Evolutionary conservation across 2,888 invertebrate species (phyloP).

Genomic region (Stenolophus ochropezus): DNA sequence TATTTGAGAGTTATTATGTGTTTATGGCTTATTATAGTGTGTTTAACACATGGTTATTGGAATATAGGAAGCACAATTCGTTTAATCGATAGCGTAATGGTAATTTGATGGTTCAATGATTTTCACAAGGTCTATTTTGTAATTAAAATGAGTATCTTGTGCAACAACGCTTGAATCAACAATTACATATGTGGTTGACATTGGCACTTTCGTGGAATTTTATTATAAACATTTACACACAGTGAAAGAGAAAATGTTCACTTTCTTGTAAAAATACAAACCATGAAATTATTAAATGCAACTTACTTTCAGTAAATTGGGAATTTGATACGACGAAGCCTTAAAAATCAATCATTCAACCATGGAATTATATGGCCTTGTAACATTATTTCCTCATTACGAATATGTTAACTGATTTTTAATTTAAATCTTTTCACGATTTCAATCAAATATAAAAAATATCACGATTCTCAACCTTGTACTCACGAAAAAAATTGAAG

Average conservation of each 20-base stretch:
- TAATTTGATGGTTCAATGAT: constrained; percentile 51
- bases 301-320: not conserved
- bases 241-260: constrained; percentile 29
- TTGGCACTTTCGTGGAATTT: not conserved
- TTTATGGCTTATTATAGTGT: not conserved
- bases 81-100: not conserved
- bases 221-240: constrained; percentile 21
- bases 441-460: too few species aligned
- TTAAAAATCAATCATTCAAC: not conserved
- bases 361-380: not conserved
- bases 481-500: too few species aligned
- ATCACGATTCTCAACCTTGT: too few species aligned
- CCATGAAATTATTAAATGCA: not conserved
- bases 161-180: not conserved
- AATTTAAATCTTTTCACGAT: too few species aligned
- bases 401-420: not conserved
- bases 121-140: constrained; percentile 32
- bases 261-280: not conserved
- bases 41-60: not conserved
- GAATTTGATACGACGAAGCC: not conserved
- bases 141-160: constrained; percentile 39
- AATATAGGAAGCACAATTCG: not conserved
- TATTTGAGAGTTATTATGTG: not conserved
- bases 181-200: constrained; percentile 5
- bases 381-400: not conserved